Percentiles rank a stretch among this genome's conserved stretches.
These are phyloP conservation scores for Acrossocheilus fasciatus DNA, from an alignment of 2,797 vertebrate genomes.

Conservation along the genomic window DNA sequence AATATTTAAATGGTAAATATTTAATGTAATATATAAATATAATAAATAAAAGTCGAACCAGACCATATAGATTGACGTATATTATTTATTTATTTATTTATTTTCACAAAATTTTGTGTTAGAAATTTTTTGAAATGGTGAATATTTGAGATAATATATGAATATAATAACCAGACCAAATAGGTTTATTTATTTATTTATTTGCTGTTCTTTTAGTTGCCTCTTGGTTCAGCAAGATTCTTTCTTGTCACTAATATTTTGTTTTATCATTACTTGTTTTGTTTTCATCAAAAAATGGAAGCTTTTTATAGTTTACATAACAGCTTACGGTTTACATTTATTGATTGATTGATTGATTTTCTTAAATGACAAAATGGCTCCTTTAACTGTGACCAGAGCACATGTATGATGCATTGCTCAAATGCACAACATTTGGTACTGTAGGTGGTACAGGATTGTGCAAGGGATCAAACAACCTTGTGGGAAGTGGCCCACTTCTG, in stretches of 20 bases:
- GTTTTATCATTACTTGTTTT: not conserved
- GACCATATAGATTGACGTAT: too few species aligned
- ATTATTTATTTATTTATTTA: too few species aligned
- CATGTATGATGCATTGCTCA: not conserved
- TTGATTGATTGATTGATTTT: not conserved
- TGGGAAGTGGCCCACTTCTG: constrained; percentile 38
- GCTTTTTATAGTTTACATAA: not conserved
- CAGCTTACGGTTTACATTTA: not conserved
- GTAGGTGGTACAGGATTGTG: not conserved
- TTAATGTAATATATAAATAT: too few species aligned
- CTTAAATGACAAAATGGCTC: not conserved
- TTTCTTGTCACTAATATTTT: not conserved
- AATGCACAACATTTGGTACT: not conserved
- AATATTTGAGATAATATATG: not conserved
- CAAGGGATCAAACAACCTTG: constrained; percentile 24
- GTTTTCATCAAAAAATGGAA: not conserved
- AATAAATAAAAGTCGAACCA: too few species aligned
- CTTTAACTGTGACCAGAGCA: constrained; percentile 13
- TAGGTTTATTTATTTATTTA: not conserved
- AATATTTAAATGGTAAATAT: too few species aligned
- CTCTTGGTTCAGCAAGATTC: not conserved
- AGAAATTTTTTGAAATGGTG: too few species aligned
- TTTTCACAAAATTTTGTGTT: too few species aligned
- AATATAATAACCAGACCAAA: not conserved
- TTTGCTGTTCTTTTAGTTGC: not conserved